Base-by-base conservation (phyloP, 92 coral and sea anemone genomes). In the Porites rus region DNA sequence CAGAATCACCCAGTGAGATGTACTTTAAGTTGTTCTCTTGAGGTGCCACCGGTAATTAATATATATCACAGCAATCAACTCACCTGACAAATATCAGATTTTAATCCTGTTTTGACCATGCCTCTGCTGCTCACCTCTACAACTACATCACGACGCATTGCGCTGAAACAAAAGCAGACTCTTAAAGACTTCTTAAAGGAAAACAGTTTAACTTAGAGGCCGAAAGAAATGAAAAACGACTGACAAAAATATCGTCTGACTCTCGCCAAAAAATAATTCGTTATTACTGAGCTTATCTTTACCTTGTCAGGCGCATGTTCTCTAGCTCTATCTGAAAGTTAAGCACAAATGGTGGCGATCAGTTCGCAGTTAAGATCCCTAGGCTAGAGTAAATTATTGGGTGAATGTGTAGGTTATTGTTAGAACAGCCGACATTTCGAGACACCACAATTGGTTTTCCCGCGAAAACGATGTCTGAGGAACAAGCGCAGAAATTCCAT, bases 41-140 rank as follows among this genome's bases (percentile, higher is more conserved):
- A 56, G 13, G 16, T 3, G 16, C 1, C 13, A 56, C 61, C 61
- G 63, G 12, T 12, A 59, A 16, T 62, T 62, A 62, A 16, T 6
- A n/a, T 7, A 70, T 8, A 8, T 14, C 13, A 70, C 0, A 3
- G n/a, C 16, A 16, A 43, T 19, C 11, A 20, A 28, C 86, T 28
- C 65, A 92, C 99, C 97, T 97, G 99, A 65, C 98, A 95, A 21
- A 97, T 70, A 31, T 97, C 99, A 11, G 99, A 96, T 70, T 92
- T 90, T 46, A 97, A 78, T 1, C 99, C 99, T 52, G 99, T 93
- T 83, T 88, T 95, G 91, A 85, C 84, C 86, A 97, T 79, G 16
- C 98, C 98, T 83, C 69, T 68, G 53, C 97, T 87, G 78, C 90
- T 92, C 19, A 97, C 80, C 52, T 87, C 93, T 31, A 93, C 93